Evolutionary conservation across 1,140 invertebrate genomes (phyloP).

Genomic region (Tetragnatha versicolor): DNA sequence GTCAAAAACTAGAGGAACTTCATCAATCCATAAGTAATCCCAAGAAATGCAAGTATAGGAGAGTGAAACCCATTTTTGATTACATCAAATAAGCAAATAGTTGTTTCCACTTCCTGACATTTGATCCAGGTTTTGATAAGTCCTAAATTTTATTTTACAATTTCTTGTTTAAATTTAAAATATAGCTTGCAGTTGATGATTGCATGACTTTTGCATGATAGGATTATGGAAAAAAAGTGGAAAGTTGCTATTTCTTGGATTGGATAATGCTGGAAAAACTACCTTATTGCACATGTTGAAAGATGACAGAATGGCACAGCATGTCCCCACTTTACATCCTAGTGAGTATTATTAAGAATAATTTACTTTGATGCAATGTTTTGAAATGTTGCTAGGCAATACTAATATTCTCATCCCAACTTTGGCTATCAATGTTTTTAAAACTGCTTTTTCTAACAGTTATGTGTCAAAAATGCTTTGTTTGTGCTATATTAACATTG

Average conservation of each 20-base stretch:
- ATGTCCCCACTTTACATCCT: slow-evolving; percentile 97
- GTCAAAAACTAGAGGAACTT: no score
- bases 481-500: no score
- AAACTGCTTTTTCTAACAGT: not conserved
- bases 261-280: slow-evolving; percentile 99
- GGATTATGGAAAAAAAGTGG: slow-evolving; percentile 98
- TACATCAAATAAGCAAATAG: no score
- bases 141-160: no score
- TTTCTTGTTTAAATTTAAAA: no score
- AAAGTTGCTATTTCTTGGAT: slow-evolving; percentile 94
- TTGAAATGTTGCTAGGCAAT: no score
- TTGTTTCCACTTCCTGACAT: no score
- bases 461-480: not conserved
- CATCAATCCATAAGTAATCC: no score
- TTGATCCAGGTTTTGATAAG: no score
- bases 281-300: slow-evolving; percentile 99
- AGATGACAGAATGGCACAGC: slow-evolving; percentile 97
- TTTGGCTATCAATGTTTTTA: not conserved
- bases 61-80: no score
- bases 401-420: no score
- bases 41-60: no score
- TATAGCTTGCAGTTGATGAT: not conserved
- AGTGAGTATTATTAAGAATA: slow-evolving; percentile 65
- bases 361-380: not conserved
- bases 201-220: slow-evolving; percentile 63